These are phyloP conservation scores for Pachydiplax longipennis DNA, from an alignment of 2,888 invertebrate genomes.

Conservation along the genomic window DNA sequence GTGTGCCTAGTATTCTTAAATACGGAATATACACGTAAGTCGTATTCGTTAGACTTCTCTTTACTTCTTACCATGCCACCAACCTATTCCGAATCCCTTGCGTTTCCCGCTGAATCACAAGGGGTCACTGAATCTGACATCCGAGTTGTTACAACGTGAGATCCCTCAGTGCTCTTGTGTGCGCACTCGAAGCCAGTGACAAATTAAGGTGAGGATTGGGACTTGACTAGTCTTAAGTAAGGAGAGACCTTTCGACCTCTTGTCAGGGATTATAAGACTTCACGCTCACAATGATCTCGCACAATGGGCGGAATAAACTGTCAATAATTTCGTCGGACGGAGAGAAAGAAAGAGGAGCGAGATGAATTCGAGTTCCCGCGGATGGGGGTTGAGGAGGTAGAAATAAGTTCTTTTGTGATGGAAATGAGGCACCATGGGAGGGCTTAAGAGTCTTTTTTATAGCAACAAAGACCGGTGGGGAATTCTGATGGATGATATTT, in stretches of 20 bases:
- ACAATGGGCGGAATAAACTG: background rate
- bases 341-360: no score
- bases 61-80: no score
- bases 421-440: background rate
- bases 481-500: background rate
- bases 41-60: background rate
- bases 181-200: background rate
- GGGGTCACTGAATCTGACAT: background rate
- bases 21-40: no score
- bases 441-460: background rate
- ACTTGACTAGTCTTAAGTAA: background rate
- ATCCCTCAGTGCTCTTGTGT: background rate
- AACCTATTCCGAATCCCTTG: background rate
- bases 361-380: background rate
- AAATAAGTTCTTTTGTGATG: background rate
- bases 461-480: background rate
- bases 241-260: background rate
- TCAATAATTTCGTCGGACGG: background rate
- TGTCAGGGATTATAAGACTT: background rate
- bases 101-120: background rate
- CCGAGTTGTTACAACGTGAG: background rate
- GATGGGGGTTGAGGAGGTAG: background rate
- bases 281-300: background rate
- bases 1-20: no score
- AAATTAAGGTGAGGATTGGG: conserved; percentile 4